phyloP scores from a whole-genome alignment of 2,113 vertebrate species.

The Melanerpes formicivorus region DNA sequence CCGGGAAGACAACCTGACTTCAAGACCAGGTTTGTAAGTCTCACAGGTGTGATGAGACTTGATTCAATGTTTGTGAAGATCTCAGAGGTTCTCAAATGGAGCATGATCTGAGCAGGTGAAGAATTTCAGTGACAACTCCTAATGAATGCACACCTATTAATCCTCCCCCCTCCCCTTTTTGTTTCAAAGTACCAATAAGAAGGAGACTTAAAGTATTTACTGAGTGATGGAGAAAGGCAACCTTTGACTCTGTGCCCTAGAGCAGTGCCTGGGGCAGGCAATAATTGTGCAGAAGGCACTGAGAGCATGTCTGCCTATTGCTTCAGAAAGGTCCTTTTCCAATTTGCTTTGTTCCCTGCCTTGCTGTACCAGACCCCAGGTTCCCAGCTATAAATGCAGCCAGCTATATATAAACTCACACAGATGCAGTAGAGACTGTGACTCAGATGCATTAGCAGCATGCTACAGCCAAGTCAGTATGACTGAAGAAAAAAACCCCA shows the following conservation, averaged over 20 bases:
- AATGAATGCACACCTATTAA: neutral
- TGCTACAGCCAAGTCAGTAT: neutral
- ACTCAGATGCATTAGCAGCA: conserved; percentile 8
- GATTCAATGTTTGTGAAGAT: neutral
- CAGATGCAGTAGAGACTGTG: neutral
- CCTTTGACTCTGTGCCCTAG: conserved; percentile 56
- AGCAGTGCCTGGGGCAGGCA: conserved; percentile 55
- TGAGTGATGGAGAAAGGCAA: conserved; percentile 26
- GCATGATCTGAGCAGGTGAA: neutral
- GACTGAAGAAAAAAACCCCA: neutral
- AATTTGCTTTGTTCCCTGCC: conserved; percentile 35
- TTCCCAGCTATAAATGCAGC: conserved; percentile 18
- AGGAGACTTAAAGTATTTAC: conserved; percentile 48
- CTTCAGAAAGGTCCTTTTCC: conserved; percentile 53
- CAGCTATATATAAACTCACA: conserved; percentile 35
- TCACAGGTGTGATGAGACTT: neutral
- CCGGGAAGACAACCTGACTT: neutral
- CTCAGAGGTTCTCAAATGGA: neutral
- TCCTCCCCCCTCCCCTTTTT: neutral
- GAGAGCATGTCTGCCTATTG: conserved; percentile 24
- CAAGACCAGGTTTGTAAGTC: neutral
- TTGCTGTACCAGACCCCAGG: neutral
- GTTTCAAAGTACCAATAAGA: conserved; percentile 24
- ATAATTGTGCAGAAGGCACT: conserved; percentile 43
- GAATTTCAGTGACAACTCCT: neutral